These are phyloP conservation scores for Drosophila sucinea DNA, from an alignment of 1,140 invertebrate species.

Conservation along the genomic window DNA sequence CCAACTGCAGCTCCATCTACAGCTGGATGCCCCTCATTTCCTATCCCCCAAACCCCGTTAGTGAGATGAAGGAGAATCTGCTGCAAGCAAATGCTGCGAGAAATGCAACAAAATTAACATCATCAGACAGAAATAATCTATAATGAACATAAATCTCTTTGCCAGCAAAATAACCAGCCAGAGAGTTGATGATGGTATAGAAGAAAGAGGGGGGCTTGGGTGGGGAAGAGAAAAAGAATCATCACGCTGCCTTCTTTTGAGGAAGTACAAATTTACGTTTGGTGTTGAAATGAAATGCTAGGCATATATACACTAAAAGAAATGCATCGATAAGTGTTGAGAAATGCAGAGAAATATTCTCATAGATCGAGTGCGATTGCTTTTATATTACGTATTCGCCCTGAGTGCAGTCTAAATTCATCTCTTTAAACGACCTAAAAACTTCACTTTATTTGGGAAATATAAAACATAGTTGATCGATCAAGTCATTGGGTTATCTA, in stretches of 20 bases:
- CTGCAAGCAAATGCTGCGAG: slow-evolving; percentile 77
- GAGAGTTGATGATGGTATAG: slow-evolving; percentile 5
- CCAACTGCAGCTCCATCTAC: slow-evolving; percentile 43
- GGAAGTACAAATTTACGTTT: slow-evolving; percentile 81
- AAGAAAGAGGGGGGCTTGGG: slow-evolving; percentile 1
- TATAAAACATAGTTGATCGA: too few relatives aligned
- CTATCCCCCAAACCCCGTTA: slow-evolving; percentile 33
- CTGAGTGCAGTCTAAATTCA: too few relatives aligned
- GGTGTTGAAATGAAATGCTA: slow-evolving; percentile 81
- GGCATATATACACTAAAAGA: slow-evolving; percentile 35
- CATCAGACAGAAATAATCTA: slow-evolving; percentile 82
- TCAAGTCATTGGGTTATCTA: too few relatives aligned
- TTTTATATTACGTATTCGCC: too few relatives aligned
- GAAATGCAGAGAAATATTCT: background rate
- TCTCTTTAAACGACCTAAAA: too few relatives aligned
- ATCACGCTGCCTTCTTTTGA: slow-evolving; percentile 58
- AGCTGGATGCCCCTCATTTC: slow-evolving; percentile 57
- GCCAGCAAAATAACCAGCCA: slow-evolving; percentile 27
- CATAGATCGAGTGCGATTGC: too few relatives aligned
- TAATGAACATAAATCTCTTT: slow-evolving; percentile 82
- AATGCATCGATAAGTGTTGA: background rate
- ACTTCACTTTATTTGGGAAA: too few relatives aligned
- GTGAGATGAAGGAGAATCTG: slow-evolving; percentile 12
- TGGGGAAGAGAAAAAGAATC: slow-evolving; percentile 24
- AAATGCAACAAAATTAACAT: slow-evolving; percentile 82